phyloP scores from a whole-genome alignment of 2,888 invertebrate species.

The Diadegma fenestrale region DNA sequence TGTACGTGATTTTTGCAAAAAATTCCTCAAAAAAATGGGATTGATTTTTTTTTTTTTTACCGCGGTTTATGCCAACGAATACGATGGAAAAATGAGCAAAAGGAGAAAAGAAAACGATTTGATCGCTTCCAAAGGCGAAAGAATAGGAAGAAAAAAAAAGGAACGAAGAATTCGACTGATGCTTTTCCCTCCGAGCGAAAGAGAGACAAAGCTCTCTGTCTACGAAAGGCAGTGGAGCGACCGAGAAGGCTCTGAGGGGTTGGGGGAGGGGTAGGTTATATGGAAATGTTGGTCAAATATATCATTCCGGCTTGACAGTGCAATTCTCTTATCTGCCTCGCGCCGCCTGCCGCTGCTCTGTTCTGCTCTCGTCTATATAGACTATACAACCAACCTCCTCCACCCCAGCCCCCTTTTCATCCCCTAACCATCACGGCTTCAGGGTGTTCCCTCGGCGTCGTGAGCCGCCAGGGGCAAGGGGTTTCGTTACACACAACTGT shows the following conservation, averaged over 20 bases:
- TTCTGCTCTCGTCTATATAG: slow-evolving; percentile 57
- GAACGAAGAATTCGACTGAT: slow-evolving; percentile 57
- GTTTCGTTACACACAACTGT: slow-evolving; percentile 65
- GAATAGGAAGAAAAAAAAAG: slow-evolving; percentile 69
- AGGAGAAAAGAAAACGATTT: slow-evolving; percentile 47
- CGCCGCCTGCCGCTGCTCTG: slow-evolving; percentile 85
- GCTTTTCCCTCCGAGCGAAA: slow-evolving; percentile 44
- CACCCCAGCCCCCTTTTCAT: slow-evolving; percentile 69
- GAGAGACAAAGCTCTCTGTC: slow-evolving; percentile 67
- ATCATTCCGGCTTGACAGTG: slow-evolving; percentile 95
- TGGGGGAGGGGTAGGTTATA: slow-evolving; percentile 84
- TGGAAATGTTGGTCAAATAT: slow-evolving; percentile 96
- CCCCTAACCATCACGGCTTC: slow-evolving; percentile 81
- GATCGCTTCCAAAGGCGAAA: slow-evolving; percentile 11
- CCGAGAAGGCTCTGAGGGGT: slow-evolving; percentile 15
- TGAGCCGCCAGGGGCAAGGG: slow-evolving; percentile 70
- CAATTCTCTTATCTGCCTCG: slow-evolving; percentile 94
- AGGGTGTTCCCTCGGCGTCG: slow-evolving; percentile 71
- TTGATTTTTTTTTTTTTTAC: slow-evolving; percentile 61
- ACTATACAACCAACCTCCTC: slow-evolving; percentile 22
- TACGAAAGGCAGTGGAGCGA: slow-evolving; percentile 66
- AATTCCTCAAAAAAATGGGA: slow-evolving; percentile 65
- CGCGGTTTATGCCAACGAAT: slow-evolving; percentile 69
- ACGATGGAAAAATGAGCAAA: slow-evolving; percentile 51
- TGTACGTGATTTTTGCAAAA: slow-evolving; percentile 73